These are phyloP conservation scores for Blera fallax DNA, from an alignment of 2,888 invertebrate genomes.

Conservation along the genomic window DNA sequence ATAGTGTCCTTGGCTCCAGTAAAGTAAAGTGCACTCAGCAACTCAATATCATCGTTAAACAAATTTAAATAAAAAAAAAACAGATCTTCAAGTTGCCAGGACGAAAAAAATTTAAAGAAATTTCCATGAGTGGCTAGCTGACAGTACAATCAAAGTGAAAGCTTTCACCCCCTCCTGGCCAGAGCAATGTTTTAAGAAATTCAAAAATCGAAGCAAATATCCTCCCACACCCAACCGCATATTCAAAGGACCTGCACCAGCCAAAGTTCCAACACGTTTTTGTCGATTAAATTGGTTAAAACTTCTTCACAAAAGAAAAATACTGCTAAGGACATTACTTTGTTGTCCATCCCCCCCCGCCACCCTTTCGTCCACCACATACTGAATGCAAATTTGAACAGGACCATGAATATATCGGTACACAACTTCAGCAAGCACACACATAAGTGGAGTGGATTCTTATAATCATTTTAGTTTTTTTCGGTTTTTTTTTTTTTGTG, in stretches of 20 bases:
- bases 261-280: slow-evolving; percentile 64
- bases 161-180: slow-evolving; percentile 8
- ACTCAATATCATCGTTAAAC: neutral
- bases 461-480: slow-evolving; percentile 63
- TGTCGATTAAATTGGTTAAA: slow-evolving; percentile 69
- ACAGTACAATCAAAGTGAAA: slow-evolving; percentile 59
- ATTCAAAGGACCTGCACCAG: slow-evolving; percentile 5
- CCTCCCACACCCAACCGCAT: neutral
- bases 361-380: too few relatives aligned
- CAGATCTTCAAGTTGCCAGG: neutral
- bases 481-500: neutral
- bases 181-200: neutral
- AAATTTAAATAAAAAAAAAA: neutral
- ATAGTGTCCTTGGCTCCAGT: neutral
- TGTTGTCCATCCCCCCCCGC: slow-evolving; percentile 56
- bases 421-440: slow-evolving; percentile 57
- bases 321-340: slow-evolving; percentile 56
- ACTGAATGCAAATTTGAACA: slow-evolving; percentile 61
- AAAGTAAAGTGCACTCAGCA: neutral
- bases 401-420: slow-evolving; percentile 65
- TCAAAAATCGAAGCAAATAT: slow-evolving; percentile 20
- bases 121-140: neutral
- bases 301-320: slow-evolving; percentile 60
- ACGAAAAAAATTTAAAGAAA: neutral
- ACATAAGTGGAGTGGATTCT: slow-evolving; percentile 68